These are phyloP conservation scores for Macaria liturata DNA, from an alignment of 2,888 invertebrate genomes.

Conservation along the genomic window DNA sequence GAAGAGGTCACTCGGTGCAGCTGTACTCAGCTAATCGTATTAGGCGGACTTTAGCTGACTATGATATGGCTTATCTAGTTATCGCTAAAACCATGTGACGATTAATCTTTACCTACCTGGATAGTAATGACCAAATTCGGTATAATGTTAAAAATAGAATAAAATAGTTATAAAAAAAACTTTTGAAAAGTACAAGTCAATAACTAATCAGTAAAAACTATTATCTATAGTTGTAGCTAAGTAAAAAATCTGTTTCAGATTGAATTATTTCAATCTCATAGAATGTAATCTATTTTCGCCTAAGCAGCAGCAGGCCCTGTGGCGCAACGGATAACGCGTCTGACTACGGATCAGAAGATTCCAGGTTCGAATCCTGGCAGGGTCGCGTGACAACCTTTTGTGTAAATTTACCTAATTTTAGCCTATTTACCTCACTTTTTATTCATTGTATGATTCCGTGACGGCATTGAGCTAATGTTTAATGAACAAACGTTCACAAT, in stretches of 20 bases:
- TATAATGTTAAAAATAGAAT: too few species aligned
- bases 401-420: constrained; percentile 30
- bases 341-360: constrained; percentile 88
- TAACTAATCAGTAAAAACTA: too few species aligned
- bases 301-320: constrained; percentile 71
- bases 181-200: too few species aligned
- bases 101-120: too few species aligned
- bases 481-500: constrained; percentile 57
- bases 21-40: constrained; percentile 16
- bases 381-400: constrained; percentile 63
- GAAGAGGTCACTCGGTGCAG: constrained; percentile 15
- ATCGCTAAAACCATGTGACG: too few species aligned
- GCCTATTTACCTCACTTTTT: constrained; percentile 38
- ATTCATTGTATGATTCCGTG: constrained; percentile 62
- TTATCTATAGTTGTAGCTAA: too few species aligned
- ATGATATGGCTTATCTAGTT: too few species aligned
- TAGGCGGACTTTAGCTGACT: neutral
- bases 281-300: constrained; percentile 35
- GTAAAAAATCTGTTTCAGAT: too few species aligned
- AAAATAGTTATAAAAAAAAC: too few species aligned
- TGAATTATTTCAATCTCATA: too few species aligned
- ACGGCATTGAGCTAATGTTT: constrained; percentile 67
- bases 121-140: too few species aligned
- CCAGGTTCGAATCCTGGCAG: constrained; percentile 87
- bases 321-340: constrained; percentile 88